Evolutionary conservation across 2,797 vertebrate genomes (phyloP).

Genomic region (Pelodytes ibericus): DNA sequence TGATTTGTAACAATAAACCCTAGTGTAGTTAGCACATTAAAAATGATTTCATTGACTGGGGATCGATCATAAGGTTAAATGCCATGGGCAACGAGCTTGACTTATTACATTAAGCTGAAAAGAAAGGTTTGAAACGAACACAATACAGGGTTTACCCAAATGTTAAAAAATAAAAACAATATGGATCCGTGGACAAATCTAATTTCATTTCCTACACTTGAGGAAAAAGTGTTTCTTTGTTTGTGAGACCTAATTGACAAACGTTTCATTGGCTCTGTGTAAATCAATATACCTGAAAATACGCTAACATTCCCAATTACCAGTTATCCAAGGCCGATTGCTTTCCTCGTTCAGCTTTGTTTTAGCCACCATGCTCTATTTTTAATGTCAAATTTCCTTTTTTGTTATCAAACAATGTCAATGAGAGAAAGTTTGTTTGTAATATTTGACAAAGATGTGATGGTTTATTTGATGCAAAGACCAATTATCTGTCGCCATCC

Average conservation of each 20-base stretch:
- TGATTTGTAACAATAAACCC: background rate
- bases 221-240: constrained; percentile 10
- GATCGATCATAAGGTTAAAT: background rate
- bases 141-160: background rate
- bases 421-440: no score
- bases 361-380: no score
- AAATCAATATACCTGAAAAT: constrained; percentile 17
- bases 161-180: background rate
- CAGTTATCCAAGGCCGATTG: constrained; percentile 13
- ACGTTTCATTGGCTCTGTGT: constrained; percentile 13
- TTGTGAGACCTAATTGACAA: constrained; percentile 36
- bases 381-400: no score
- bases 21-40: background rate
- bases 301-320: constrained; percentile 4
- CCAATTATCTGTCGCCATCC: no score
- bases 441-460: no score
- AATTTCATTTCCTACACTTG: background rate
- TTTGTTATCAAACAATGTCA: no score
- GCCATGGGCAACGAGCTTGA: background rate
- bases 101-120: no score
- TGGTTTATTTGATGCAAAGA: no score
- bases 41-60: background rate
- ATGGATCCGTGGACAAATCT: constrained; percentile 4
- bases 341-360: background rate
- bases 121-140: background rate